Percentiles rank a stretch among this genome's conserved stretches.
These are phyloP conservation scores for Argyresthia goedartella DNA, from an alignment of 2,888 invertebrate genomes.

Conservation along the genomic window DNA sequence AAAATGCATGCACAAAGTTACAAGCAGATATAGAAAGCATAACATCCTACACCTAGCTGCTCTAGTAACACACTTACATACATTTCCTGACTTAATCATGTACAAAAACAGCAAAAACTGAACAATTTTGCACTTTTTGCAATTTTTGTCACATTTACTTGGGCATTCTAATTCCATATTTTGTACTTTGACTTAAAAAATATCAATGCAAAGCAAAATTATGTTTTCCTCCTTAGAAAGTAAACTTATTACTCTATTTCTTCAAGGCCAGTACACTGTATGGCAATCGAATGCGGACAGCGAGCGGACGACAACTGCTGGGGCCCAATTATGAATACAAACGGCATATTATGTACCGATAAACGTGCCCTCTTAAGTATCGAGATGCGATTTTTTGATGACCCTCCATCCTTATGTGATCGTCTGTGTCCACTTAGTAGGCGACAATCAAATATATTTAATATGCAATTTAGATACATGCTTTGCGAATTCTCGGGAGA, in stretches of 20 bases:
- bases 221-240: no score
- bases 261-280: not conserved
- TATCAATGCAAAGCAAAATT: no score
- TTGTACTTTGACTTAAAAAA: no score
- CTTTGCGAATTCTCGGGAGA: no score
- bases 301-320: not conserved
- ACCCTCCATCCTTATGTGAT: slow-evolving; percentile 6
- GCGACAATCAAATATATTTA: not conserved
- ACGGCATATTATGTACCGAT: slow-evolving; percentile 8
- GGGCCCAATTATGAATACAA: slow-evolving; percentile 9
- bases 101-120: not conserved
- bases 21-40: not conserved
- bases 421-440: not conserved
- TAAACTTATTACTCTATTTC: not conserved
- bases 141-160: no score
- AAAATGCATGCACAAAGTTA: not conserved
- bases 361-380: slow-evolving; percentile 22
- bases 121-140: no score
- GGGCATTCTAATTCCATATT: no score
- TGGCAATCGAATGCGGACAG: no score
- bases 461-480: no score
- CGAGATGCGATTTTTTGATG: slow-evolving; percentile 17
- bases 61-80: not conserved
- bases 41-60: not conserved
- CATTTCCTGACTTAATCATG: not conserved